A percentile compares a stretch with the other conserved stretches of the same genome.
These are phyloP conservation scores for Gonioctena quinquepunctata DNA, from an alignment of 1,140 invertebrate species.

Conservation along the genomic window DNA sequence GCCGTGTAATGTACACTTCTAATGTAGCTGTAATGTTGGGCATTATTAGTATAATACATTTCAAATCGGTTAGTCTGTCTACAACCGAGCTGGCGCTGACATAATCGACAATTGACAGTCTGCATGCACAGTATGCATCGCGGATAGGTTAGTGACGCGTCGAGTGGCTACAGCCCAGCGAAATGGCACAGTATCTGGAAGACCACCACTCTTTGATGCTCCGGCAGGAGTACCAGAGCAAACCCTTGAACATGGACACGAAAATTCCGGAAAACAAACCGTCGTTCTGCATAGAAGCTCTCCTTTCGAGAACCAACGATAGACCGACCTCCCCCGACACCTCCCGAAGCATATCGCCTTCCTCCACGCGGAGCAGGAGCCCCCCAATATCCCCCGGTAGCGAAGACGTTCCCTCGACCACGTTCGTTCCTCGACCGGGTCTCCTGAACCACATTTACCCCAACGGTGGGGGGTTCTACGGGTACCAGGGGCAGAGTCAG, in stretches of 20 bases:
- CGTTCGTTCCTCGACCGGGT: constrained; percentile 48
- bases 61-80: constrained; percentile 55
- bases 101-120: constrained; percentile 15
- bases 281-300: constrained; percentile 71
- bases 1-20: constrained; percentile 52
- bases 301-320: constrained; percentile 57
- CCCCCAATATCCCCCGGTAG: constrained; percentile 57
- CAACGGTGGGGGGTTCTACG: constrained; percentile 43
- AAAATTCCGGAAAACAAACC: constrained; percentile 50
- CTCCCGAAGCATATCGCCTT: constrained; percentile 49
- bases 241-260: constrained; percentile 47
- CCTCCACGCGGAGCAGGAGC: constrained; percentile 51
- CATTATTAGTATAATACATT: constrained; percentile 57
- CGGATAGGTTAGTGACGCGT: constrained; percentile 17
- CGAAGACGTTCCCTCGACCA: constrained; percentile 49
- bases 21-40: constrained; percentile 55
- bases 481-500: constrained; percentile 41
- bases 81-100: constrained; percentile 36
- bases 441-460: constrained; percentile 49
- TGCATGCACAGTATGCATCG: constrained; percentile 5
- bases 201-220: constrained; percentile 48
- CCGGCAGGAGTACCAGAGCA: constrained; percentile 45
- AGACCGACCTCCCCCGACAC: constrained; percentile 45
- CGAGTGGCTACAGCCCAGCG: not conserved
- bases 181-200: constrained; percentile 53